Evolutionary conservation across 2,113 vertebrate genomes (phyloP).

Genomic region (Eolophus roseicapilla): DNA sequence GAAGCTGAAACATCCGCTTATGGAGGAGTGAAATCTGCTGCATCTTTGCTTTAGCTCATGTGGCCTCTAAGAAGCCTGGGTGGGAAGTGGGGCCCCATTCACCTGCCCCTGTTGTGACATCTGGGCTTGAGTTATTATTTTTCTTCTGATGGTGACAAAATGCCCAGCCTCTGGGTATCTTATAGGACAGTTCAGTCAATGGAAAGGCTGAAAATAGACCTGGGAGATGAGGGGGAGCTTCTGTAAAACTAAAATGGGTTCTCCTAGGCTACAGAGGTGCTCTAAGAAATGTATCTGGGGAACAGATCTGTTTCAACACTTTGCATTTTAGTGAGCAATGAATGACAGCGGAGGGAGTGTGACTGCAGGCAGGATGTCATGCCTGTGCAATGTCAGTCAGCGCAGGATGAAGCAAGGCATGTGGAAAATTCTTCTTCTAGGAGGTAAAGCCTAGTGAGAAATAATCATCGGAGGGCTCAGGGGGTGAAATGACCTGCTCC

Average conservation of each 20-base stretch:
- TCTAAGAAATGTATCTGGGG: neutral
- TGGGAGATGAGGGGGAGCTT: neutral
- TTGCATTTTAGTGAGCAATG: neutral
- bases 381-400: neutral
- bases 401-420: neutral
- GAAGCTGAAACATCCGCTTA: neutral
- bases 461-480: accelerated
- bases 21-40: neutral
- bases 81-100: neutral
- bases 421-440: neutral
- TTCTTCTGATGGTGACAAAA: neutral
- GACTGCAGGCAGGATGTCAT: neutral
- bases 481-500: neutral
- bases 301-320: neutral
- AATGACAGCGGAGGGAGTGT: neutral
- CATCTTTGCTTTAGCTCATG: neutral
- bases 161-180: neutral
- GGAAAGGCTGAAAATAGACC: neutral
- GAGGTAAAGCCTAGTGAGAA: neutral
- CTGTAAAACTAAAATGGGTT: neutral
- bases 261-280: neutral
- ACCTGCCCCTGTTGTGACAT: neutral
- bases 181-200: neutral
- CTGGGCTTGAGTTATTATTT: neutral
- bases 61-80: neutral